Evolutionary conservation across 2,888 invertebrate species (phyloP), one percentile per base, ranked within the genome.

Genomic region (Cheilosia vulpina): DNA sequence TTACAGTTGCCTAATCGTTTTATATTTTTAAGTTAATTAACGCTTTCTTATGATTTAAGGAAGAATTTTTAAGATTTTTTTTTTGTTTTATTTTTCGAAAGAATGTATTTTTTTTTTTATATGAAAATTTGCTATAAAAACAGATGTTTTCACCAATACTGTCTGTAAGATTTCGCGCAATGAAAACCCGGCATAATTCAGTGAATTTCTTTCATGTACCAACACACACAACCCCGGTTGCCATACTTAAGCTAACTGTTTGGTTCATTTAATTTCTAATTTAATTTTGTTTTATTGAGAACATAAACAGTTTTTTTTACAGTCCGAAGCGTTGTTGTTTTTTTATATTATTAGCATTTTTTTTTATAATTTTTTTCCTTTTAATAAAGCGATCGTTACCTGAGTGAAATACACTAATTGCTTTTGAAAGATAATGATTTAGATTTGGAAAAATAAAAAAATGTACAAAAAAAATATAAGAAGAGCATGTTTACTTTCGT

Each of bases 321-420:
- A 84, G 65, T 71, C 45, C 57, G 75, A 84, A 84, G 84, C 69
- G 52, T 45, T 63, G 57, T 58, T 62, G n/a, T 11, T 57, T 69
- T 65, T 82, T 38, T 52, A 66, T 55, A 60, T 38, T 24, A 45
- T 57, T 15, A n/a, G n/a, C n/a, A n/a, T n/a, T 24, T 27, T 60
- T 31, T 24, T 9, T 53, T 82, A 4, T 11, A 53, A 52, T 17
- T 27, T 73, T 73, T 75, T 62, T 47, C 45, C 34, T 52, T 66
- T 31, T 72, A 34, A 50, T 66, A 85, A 85, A 85, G 85, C 81
- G 80, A 85, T 80, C 60, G 55, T 81, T 85, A 85, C 85, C 85
- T 85, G 85, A 85, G 85, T 85, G 81, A 76, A 76, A 80, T 80
- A 69, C 45, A 31, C 80, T 80, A 80, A 80, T 81, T 81, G 76